Conservation (phyloP, 1,140 invertebrate genomes). For the Drosophila busckii region DNA sequence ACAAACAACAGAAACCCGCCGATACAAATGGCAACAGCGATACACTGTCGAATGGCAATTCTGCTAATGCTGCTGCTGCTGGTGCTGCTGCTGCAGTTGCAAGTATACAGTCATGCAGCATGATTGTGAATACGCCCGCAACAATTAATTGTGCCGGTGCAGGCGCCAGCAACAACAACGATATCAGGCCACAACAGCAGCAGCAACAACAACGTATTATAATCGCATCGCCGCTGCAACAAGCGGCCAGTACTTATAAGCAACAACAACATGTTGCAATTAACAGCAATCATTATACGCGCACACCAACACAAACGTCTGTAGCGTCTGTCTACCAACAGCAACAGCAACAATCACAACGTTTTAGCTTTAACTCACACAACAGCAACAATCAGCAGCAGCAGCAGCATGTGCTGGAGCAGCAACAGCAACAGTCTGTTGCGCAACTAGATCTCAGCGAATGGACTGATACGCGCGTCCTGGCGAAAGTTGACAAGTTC, state of each 20-base stretch:
- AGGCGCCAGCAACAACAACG: constrained; percentile 50
- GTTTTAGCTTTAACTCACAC: constrained; percentile 69
- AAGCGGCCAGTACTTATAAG: constrained; percentile 57
- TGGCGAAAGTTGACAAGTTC: constrained; percentile 89
- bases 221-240: constrained; percentile 59
- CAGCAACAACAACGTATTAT: constrained; percentile 51
- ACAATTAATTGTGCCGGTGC: constrained; percentile 48
- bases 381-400: constrained; percentile 60
- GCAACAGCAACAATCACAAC: constrained; percentile 40
- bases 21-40: constrained; percentile 44
- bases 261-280: constrained; percentile 50
- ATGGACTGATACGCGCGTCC: constrained; percentile 93
- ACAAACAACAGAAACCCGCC: constrained; percentile 44
- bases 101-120: too few relatives aligned
- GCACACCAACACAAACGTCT: constrained; percentile 56
- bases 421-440: constrained; percentile 29
- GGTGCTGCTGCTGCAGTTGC: constrained; percentile 29
- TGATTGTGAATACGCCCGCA: constrained; percentile 49
- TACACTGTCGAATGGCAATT: constrained; percentile 53
- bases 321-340: constrained; percentile 49
- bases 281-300: constrained; percentile 60
- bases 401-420: constrained; percentile 76
- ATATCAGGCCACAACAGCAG: constrained; percentile 16
- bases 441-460: constrained; percentile 89
- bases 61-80: constrained; percentile 56